Percentiles rank a stretch among this genome's conserved stretches.
Evolutionary conservation across 2,113 vertebrate species (phyloP).

Genomic region (Pampusana beccarii): DNA sequence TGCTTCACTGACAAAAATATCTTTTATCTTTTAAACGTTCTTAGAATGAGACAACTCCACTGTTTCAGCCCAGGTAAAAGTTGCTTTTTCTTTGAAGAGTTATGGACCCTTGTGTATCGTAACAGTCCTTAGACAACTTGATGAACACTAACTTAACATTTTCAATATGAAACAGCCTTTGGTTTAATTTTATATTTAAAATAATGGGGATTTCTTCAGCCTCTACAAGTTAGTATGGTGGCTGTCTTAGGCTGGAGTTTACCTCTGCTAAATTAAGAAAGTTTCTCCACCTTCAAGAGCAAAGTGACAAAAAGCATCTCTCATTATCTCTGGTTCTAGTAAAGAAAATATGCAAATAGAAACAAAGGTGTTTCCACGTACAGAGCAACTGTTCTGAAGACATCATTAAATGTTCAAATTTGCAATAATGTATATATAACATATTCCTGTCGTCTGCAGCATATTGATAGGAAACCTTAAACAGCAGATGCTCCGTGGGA

Average conservation of each 20-base stretch:
- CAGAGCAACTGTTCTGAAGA: neutral
- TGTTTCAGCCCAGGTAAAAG: neutral
- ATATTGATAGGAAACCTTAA: slow-evolving; percentile 15
- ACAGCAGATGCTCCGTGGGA: slow-evolving; percentile 19
- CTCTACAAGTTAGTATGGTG: neutral
- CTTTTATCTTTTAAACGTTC: neutral
- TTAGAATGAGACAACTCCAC: neutral
- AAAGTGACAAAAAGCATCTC: neutral
- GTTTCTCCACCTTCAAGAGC: neutral
- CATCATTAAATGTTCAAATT: neutral
- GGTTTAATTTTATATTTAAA: neutral
- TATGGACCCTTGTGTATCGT: neutral
- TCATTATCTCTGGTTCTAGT: neutral
- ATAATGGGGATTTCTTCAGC: neutral
- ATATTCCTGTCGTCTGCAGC: slow-evolving; percentile 40
- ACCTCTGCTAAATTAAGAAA: neutral
- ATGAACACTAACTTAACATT: neutral
- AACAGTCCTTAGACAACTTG: neutral
- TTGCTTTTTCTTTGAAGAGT: neutral
- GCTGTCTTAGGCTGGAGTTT: neutral
- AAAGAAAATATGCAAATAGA: neutral
- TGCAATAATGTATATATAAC: slow-evolving; percentile 33
- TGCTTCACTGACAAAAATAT: neutral
- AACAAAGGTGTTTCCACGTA: neutral
- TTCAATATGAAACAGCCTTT: neutral